phyloP scores from a whole-genome alignment of 1,140 invertebrate genomes.

The Drosophila lini region DNA sequence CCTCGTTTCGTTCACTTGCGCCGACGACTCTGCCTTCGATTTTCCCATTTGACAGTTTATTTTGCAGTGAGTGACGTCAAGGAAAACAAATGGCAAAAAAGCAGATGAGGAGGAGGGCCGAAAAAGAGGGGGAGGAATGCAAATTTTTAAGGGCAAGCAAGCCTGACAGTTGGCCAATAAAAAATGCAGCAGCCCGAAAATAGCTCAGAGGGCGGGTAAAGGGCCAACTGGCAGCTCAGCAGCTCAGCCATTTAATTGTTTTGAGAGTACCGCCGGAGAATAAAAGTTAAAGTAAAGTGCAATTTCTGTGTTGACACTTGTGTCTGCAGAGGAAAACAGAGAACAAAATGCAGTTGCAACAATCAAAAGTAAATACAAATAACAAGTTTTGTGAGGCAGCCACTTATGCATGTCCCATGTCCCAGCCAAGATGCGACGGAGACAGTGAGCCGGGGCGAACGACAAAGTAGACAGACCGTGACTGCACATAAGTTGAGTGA shows the following conservation, averaged over 20 bases:
- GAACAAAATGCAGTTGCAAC: conserved; percentile 60
- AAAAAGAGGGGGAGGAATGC: conserved; percentile 9
- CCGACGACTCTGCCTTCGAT: conserved; percentile 23
- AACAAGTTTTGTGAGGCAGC: conserved; percentile 65
- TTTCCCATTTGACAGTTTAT: conserved; percentile 68
- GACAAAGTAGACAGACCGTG: conserved; percentile 66
- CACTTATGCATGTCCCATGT: conserved; percentile 71
- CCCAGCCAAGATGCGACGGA: conserved; percentile 56
- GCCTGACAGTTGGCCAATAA: conserved; percentile 57
- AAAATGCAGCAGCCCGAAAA: conserved; percentile 46
- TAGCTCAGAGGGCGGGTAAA: background rate
- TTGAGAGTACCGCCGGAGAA: conserved; percentile 29
- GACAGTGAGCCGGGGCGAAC: conserved; percentile 18
- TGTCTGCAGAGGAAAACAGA: conserved; percentile 45
- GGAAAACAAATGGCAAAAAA: conserved; percentile 41
- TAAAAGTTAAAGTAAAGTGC: conserved; percentile 54
- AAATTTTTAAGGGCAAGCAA: conserved; percentile 58
- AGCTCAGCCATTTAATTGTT: conserved; percentile 63
- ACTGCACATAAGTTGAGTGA: conserved; percentile 68
- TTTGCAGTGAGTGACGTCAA: conserved; percentile 59
- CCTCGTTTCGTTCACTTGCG: conserved; percentile 26
- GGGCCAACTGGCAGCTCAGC: conserved; percentile 4
- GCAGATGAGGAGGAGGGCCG: conserved; percentile 10
- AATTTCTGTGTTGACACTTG: conserved; percentile 57
- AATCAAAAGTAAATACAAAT: conserved; percentile 79